phyloP scores from a whole-genome alignment of 92 coral and sea anemone species.

The Umimayanthus kanabou region DNA sequence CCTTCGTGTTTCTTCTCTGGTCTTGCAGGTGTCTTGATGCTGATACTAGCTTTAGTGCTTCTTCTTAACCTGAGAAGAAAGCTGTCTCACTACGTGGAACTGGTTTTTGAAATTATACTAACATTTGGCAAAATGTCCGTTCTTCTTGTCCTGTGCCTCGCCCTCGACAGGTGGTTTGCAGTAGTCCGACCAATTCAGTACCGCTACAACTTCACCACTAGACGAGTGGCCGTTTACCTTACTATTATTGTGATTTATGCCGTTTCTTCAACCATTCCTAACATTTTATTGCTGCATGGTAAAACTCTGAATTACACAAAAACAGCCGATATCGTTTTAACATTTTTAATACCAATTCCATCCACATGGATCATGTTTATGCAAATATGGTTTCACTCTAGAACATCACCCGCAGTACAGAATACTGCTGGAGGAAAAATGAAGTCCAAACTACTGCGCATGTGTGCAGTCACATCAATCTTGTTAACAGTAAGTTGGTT shows the following conservation, averaged over 20 bases:
- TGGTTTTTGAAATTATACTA: neutral
- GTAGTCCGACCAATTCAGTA: neutral
- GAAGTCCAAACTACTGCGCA: neutral
- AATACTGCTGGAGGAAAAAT: neutral
- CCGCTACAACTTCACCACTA: neutral
- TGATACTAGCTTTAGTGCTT: neutral
- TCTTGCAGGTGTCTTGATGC: neutral
- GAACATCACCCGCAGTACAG: neutral
- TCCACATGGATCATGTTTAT: neutral
- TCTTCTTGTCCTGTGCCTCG: neutral
- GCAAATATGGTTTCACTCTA: neutral
- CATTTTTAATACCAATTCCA: neutral
- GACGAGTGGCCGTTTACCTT: neutral
- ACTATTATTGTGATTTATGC: neutral
- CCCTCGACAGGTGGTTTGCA: neutral
- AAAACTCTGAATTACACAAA: neutral
- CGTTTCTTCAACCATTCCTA: neutral
- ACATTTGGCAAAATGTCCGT: neutral
- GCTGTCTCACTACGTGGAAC: neutral
- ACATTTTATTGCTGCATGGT: neutral
- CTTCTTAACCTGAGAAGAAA: too few species aligned
- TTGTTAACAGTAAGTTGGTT: neutral
- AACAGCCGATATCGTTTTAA: neutral
- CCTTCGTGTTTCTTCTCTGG: neutral
- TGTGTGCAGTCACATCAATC: neutral